phyloP scores from a whole-genome alignment of 2,113 vertebrate species.

The Strigops habroptila region DNA sequence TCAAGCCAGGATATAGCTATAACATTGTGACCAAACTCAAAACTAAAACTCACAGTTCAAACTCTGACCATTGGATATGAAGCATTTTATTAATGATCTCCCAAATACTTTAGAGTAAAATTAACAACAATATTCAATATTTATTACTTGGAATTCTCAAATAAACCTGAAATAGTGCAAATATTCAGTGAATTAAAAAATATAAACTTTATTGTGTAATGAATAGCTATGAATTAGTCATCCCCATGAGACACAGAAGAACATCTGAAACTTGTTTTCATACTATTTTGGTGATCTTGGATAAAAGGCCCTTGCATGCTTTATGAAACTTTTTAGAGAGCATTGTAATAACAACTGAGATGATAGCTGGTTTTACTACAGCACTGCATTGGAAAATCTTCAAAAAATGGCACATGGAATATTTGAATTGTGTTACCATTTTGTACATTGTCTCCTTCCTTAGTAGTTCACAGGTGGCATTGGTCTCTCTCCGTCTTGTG shows the following conservation, averaged over 20 bases:
- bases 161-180: background rate
- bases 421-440: background rate
- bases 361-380: background rate
- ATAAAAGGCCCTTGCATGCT: background rate
- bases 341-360: background rate
- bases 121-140: background rate
- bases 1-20: background rate
- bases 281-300: background rate
- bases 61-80: background rate
- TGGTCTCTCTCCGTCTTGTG: background rate
- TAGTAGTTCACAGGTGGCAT: background rate
- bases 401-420: background rate
- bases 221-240: background rate
- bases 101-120: background rate
- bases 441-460: background rate
- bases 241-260: background rate
- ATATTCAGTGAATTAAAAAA: background rate
- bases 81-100: background rate
- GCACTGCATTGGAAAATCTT: fast-evolving
- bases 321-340: background rate
- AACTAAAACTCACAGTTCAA: background rate
- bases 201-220: background rate
- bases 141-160: background rate
- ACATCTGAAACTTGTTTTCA: background rate
- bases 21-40: background rate